phyloP scores from a whole-genome alignment of 2,888 invertebrate genomes.

The Mycalesis mineus region DNA sequence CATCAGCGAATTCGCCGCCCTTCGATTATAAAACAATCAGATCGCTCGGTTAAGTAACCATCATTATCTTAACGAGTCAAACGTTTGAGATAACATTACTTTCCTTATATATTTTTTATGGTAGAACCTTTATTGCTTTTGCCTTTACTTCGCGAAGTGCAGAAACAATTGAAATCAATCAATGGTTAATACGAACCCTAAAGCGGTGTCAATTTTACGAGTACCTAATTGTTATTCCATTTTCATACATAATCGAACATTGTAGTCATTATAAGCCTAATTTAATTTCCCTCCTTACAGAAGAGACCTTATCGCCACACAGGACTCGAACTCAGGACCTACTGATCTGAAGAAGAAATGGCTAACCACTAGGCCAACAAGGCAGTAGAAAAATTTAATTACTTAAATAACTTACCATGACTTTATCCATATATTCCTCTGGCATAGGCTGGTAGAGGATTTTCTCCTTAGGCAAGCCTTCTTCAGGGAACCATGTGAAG shows the following conservation, averaged over 20 bases:
- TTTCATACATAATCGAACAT: no score
- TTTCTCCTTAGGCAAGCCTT: slow-evolving; percentile 56
- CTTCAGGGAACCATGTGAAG: slow-evolving; percentile 49
- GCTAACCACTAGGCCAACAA: no score
- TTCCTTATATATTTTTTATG: slow-evolving; percentile 20
- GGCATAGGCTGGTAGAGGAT: slow-evolving; percentile 43
- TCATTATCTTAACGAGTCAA: slow-evolving; percentile 33
- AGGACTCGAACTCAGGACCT: no score
- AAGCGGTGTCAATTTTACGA: no score
- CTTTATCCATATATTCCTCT: slow-evolving; percentile 45
- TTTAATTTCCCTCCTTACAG: no score
- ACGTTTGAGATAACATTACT: slow-evolving; percentile 29
- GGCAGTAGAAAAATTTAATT: no score
- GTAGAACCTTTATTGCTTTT: slow-evolving; percentile 1
- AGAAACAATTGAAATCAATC: background rate
- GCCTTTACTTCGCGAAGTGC: slow-evolving; percentile 4
- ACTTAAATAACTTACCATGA: slow-evolving; percentile 49
- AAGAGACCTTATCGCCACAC: no score
- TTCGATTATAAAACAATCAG: slow-evolving; percentile 48
- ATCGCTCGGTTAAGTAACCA: slow-evolving; percentile 35
- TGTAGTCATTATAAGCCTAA: no score
- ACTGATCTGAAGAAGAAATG: no score
- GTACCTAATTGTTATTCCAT: no score
- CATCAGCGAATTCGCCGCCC: slow-evolving; percentile 71
- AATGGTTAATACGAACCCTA: background rate